phyloP scores from a whole-genome alignment of 2,888 invertebrate species.

The Hedychridium roseum region DNA sequence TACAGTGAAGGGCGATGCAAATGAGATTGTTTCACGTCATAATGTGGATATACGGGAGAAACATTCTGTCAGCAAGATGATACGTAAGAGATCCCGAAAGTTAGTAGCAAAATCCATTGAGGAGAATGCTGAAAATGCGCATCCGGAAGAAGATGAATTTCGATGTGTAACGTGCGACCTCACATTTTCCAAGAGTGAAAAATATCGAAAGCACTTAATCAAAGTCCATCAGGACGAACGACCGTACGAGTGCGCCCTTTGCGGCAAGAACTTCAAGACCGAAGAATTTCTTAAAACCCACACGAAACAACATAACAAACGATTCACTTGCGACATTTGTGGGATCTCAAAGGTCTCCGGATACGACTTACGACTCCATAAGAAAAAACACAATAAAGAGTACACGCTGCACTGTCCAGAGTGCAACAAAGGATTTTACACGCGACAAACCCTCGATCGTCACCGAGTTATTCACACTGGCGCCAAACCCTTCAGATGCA shows the following conservation, averaged over 20 bases:
- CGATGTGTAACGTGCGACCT: too few relatives aligned
- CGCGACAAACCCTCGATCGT: constrained; percentile 64
- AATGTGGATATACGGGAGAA: too few relatives aligned
- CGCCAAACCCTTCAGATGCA: constrained; percentile 64
- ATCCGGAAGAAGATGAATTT: too few relatives aligned
- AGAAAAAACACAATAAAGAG: constrained; percentile 67
- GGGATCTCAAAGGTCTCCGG: constrained; percentile 52
- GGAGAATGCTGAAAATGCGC: not conserved
- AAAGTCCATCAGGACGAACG: constrained; percentile 67
- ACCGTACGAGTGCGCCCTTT: constrained; percentile 66
- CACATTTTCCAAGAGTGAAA: too few relatives aligned
- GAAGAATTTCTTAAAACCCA: constrained; percentile 66
- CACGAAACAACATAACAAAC: constrained; percentile 66
- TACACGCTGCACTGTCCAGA: constrained; percentile 65
- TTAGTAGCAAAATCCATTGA: too few relatives aligned
- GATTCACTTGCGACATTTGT: constrained; percentile 52
- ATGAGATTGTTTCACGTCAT: too few relatives aligned
- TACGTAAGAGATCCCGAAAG: constrained; percentile 43
- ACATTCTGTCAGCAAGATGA: constrained; percentile 40
- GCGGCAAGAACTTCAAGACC: constrained; percentile 67
- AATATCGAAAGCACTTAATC: constrained; percentile 64
- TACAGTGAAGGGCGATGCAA: too few relatives aligned
- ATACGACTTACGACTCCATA: constrained; percentile 61
- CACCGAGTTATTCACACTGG: constrained; percentile 64
- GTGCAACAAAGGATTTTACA: constrained; percentile 67